Evolutionary conservation across 2,113 vertebrate genomes (phyloP).

Genomic region (Colossoma macropomum): DNA sequence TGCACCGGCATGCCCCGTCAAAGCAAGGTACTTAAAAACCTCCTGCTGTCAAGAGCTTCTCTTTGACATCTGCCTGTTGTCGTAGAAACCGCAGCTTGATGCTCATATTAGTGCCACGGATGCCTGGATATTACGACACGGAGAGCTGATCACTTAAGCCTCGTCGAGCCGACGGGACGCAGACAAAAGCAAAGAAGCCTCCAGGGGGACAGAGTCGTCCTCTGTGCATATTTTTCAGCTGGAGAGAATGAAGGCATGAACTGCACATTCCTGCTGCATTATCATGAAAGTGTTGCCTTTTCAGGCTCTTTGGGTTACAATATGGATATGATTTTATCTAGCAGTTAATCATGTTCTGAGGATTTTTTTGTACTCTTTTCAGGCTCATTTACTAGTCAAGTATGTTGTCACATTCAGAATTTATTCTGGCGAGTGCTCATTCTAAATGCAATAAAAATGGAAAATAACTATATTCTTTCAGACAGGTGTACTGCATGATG

Average conservation of each 20-base stretch:
- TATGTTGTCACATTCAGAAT: not conserved
- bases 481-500: too few species aligned
- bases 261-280: not conserved
- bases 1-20: not conserved
- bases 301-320: not conserved
- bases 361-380: not conserved
- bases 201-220: not conserved
- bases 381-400: not conserved
- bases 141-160: conserved; percentile 25
- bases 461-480: too few species aligned
- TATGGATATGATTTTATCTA: not conserved
- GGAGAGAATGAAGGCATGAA: not conserved
- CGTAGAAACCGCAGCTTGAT: conserved; percentile 28
- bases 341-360: not conserved
- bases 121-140: not conserved
- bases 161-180: not conserved
- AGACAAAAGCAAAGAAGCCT: conserved; percentile 1
- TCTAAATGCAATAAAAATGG: too few species aligned
- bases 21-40: conserved; percentile 2
- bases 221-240: not conserved
- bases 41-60: not conserved
- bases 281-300: not conserved
- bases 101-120: not conserved
- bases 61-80: conserved; percentile 18
- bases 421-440: too few species aligned